These are phyloP conservation scores for Thereuonema tuberculata DNA, from an alignment of 1,140 invertebrate species.

Conservation along the genomic window DNA sequence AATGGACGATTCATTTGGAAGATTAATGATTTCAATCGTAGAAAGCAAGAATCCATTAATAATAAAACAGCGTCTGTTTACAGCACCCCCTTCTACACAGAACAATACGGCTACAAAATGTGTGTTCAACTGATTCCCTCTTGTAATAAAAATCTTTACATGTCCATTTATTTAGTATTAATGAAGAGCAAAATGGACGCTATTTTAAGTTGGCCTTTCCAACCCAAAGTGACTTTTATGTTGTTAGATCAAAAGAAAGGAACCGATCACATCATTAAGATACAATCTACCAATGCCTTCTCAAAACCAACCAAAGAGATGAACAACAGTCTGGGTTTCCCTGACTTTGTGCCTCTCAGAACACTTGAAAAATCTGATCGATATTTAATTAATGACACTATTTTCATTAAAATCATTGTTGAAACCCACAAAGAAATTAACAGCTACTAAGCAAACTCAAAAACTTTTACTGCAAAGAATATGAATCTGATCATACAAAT, in stretches of 20 bases:
- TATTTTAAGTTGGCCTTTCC: slow-evolving; percentile 2
- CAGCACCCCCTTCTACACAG: slow-evolving; percentile 1
- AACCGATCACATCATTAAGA: slow-evolving; percentile 22
- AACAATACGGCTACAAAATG: slow-evolving; percentile 12
- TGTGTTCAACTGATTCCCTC: slow-evolving; percentile 5
- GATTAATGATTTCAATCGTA: background rate
- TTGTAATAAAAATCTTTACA: slow-evolving; percentile 1
- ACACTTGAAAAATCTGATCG: too few relatives aligned
- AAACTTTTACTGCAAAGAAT: too few relatives aligned
- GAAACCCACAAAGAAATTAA: too few relatives aligned
- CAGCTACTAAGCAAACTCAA: too few relatives aligned
- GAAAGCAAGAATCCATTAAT: too few relatives aligned
- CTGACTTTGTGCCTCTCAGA: too few relatives aligned
- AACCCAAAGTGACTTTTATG: background rate
- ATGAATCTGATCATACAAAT: too few relatives aligned
- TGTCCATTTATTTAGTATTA: slow-evolving; percentile 13
- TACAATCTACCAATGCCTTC: too few relatives aligned
- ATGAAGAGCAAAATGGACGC: slow-evolving; percentile 6
- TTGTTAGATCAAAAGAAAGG: slow-evolving; percentile 16
- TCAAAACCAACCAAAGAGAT: too few relatives aligned
- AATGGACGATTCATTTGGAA: slow-evolving; percentile 5
- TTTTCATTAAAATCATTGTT: too few relatives aligned
- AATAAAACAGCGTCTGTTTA: background rate
- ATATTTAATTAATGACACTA: too few relatives aligned
- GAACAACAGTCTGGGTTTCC: too few relatives aligned